These are phyloP conservation scores for Syngnathus floridae DNA, from an alignment of 2,113 vertebrate species.

Conservation along the genomic window DNA sequence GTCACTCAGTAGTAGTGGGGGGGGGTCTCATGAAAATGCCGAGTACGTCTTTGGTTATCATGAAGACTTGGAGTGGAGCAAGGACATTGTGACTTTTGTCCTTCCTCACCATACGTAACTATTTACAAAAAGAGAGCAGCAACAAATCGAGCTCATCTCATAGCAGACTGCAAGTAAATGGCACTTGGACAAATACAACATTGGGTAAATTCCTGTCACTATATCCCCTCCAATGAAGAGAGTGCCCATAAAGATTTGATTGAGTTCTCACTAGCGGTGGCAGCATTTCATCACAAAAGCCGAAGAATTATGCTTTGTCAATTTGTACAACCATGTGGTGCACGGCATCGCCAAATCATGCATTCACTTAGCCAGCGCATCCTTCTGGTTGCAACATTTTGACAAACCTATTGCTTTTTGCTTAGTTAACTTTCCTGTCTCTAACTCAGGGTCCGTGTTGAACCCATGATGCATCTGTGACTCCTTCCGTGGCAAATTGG, in stretches of 20 bases:
- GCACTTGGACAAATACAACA: no score
- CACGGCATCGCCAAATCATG: background rate
- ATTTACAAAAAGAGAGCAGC: background rate
- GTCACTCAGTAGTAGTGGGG: background rate
- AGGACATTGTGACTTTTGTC: no score
- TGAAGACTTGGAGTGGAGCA: background rate
- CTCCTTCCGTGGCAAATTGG: background rate
- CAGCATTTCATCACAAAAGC: no score
- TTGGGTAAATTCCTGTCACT: no score
- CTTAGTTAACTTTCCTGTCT: no score
- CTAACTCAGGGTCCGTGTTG: background rate
- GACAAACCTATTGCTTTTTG: background rate
- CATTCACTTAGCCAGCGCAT: background rate
- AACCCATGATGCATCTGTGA: background rate
- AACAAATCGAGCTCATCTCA: background rate
- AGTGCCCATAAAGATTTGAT: no score
- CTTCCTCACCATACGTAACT: background rate
- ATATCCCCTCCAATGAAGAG: no score
- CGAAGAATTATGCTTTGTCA: background rate
- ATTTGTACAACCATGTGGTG: background rate
- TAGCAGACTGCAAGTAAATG: background rate
- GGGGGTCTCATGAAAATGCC: background rate
- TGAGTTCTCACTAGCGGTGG: no score
- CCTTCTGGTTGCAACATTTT: background rate
- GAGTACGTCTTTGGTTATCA: background rate